Conservation (phyloP, 2,113 vertebrate genomes). For the Brachionichthys hirsutus region DNA sequence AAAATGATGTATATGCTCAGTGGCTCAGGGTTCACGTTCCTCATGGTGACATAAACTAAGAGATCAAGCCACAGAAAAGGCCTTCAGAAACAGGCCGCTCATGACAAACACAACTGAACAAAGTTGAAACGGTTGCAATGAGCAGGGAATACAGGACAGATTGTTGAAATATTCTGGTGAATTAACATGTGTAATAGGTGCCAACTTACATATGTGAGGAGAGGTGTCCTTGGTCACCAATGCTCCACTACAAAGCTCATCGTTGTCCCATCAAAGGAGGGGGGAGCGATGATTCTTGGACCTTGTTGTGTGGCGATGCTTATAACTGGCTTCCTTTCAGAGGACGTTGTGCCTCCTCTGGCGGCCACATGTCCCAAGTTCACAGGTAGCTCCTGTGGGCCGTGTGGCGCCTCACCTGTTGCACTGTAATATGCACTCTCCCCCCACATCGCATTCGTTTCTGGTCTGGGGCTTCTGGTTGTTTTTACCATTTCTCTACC, state of each 20-base stretch:
- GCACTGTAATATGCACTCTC: slow-evolving; percentile 85
- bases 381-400: slow-evolving; percentile 38
- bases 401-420: slow-evolving; percentile 63
- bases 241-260: slow-evolving; percentile 98
- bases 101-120: too few relatives aligned
- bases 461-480: slow-evolving; percentile 16
- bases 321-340: slow-evolving; percentile 85
- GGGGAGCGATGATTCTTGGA: slow-evolving; percentile 90
- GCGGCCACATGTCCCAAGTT: slow-evolving; percentile 54
- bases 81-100: neutral
- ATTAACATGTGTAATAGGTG: neutral
- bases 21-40: neutral
- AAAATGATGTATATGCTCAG: slow-evolving; percentile 8
- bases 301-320: slow-evolving; percentile 91
- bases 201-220: slow-evolving; percentile 56
- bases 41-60: neutral
- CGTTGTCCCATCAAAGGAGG: slow-evolving; percentile 94
- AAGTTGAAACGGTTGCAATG: too few relatives aligned
- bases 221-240: slow-evolving; percentile 78
- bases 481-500: slow-evolving; percentile 38
- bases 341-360: slow-evolving; percentile 55
- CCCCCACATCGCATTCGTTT: slow-evolving; percentile 38
- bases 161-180: neutral
- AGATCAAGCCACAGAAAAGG: neutral
- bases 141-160: neutral